Base-by-base conservation (phyloP, 2,888 invertebrate species). In the Aphidoletes aphidimyza region DNA sequence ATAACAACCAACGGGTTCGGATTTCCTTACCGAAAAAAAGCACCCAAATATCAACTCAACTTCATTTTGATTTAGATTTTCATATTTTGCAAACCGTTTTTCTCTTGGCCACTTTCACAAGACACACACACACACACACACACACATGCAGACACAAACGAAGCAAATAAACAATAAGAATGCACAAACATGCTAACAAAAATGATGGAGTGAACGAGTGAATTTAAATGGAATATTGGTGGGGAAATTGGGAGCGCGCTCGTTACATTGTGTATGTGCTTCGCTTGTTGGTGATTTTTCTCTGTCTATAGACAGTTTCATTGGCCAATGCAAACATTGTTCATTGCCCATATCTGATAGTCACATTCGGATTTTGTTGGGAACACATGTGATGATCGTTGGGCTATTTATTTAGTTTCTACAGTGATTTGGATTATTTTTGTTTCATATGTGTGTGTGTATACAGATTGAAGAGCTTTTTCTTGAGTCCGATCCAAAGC, bases 171-270 rank as follows among this genome's bases (percentile, higher is more conserved):
- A 54, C n/a, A 54, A 22, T 22, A 22, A 54, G n/a, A 14, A 6
- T 54, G 47, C 47, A 47, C 47, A 54, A 54, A 26, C 54, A 54
- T 54, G 54, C 26, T 22, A 2, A 34, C 26, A 54, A 30, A 69
- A 69, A 69, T 69, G 69, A 69, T 69, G 30, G 69, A 69, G 69
- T 69, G 69, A 69, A 69, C 69, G 22, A 69, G 14, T 69, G 69
- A 69, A 69, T 19, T 30, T 69, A 69, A 69, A 69, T 26, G 54
- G 22, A 30, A 69, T 14, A 69, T 0, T 14, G n/a, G n/a, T n/a
- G 19, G 34, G 26, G 69, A 69, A 69, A 69, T 69, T 69, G 69
- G 69, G 11, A 69, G 14, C 0, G 54, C 54, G 47, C 17, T 54
- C 3, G 19, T 30, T 69, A 42, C 14, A 14, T 69, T 69, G 11